These are phyloP conservation scores for Distichodus sexfasciatus DNA, from an alignment of 2,797 vertebrate genomes.

Conservation along the genomic window DNA sequence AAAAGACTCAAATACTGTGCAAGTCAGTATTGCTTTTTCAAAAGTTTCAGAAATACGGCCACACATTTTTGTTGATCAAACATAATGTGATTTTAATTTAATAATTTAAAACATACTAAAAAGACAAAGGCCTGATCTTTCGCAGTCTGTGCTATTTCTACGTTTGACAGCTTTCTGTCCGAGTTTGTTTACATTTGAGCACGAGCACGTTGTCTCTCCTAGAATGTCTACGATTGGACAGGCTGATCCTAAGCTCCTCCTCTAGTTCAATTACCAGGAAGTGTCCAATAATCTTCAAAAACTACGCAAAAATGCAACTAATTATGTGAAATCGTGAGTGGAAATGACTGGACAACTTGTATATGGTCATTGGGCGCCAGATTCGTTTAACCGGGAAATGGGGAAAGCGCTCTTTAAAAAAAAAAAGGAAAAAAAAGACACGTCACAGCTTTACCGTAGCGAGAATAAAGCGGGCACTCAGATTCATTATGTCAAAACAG, in stretches of 20 bases:
- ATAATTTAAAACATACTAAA: no score
- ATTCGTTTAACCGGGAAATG: slow-evolving; percentile 65
- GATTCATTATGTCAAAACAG: neutral
- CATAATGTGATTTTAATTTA: no score
- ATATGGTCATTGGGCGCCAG: neutral
- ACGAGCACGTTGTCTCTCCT: slow-evolving; percentile 63
- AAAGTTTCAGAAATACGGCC: no score
- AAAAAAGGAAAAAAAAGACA: slow-evolving; percentile 17
- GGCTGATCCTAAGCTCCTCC: slow-evolving; percentile 51
- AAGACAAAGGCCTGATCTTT: no score
- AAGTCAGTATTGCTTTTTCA: no score
- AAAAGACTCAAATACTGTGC: no score
- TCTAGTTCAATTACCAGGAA: slow-evolving; percentile 54
- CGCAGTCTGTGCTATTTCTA: no score
- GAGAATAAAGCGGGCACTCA: neutral
- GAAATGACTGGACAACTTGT: fast-evolving
- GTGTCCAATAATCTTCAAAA: slow-evolving; percentile 21
- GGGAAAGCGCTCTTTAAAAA: slow-evolving; percentile 53
- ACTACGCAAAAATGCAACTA: neutral
- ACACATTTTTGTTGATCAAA: no score
- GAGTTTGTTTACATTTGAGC: slow-evolving; percentile 72
- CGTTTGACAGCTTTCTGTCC: slow-evolving; percentile 41
- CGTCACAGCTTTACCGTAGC: neutral
- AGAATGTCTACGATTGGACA: slow-evolving; percentile 63
- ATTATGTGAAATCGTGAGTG: neutral